Evolutionary conservation across 2,797 vertebrate species (phyloP).

Genomic region (Hydrophis major): DNA sequence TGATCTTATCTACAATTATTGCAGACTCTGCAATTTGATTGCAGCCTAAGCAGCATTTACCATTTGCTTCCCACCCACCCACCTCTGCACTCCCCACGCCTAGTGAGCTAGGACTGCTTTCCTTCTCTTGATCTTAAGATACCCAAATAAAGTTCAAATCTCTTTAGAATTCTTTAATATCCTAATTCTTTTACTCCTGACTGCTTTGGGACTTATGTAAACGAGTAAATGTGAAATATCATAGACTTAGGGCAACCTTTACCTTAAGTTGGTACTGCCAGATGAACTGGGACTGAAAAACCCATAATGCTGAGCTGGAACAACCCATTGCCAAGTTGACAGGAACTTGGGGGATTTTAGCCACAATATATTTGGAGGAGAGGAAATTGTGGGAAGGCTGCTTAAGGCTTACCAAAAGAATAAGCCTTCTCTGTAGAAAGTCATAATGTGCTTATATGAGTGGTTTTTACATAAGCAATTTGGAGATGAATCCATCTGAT

Average conservation of each 20-base stretch:
- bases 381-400: neutral
- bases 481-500: neutral
- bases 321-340: neutral
- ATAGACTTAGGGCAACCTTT: neutral
- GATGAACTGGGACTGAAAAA: neutral
- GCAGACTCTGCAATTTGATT: constrained; percentile 29
- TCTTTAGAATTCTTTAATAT: neutral
- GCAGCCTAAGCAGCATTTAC: constrained; percentile 12
- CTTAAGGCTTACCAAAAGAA: constrained; percentile 4
- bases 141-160: constrained; percentile 18
- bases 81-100: neutral
- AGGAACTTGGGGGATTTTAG: neutral
- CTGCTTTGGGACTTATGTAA: constrained; percentile 12
- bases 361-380: neutral
- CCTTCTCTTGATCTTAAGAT: constrained; percentile 1
- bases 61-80: neutral
- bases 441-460: neutral
- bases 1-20: constrained; percentile 24
- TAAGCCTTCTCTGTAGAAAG: neutral
- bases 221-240: neutral
- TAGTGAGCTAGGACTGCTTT: constrained; percentile 5
- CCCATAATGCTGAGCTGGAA: neutral
- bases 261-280: neutral
- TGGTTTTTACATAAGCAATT: neutral
- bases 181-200: neutral